A percentile compares a stretch with the other conserved stretches of the same genome.
These are phyloP conservation scores for Motacilla tschutschensis DNA, from an alignment of 2,113 vertebrate genomes.

Conservation along the genomic window DNA sequence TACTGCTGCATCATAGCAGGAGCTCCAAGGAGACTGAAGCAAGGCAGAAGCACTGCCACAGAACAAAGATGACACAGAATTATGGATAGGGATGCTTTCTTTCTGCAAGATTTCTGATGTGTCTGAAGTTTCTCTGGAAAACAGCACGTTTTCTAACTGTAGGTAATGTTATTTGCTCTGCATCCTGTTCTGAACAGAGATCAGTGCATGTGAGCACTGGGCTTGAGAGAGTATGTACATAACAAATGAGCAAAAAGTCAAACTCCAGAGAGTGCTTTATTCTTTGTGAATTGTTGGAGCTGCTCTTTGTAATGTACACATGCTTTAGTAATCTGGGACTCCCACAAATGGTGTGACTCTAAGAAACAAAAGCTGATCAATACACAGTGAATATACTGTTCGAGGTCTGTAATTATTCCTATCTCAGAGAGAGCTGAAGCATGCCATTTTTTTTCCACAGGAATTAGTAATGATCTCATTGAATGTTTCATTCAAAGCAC, in stretches of 20 bases:
- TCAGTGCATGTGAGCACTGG: neutral
- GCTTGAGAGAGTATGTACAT: fast-evolving
- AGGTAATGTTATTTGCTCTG: neutral
- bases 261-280: neutral
- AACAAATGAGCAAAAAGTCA: neutral
- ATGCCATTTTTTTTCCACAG: neutral
- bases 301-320: neutral
- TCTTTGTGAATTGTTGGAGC: neutral
- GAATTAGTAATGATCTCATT: neutral
- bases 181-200: neutral
- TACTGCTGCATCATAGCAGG: neutral
- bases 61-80: neutral
- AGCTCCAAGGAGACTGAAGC: neutral
- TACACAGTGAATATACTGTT: neutral
- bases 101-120: neutral
- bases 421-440: neutral
- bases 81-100: neutral
- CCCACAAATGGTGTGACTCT: fast-evolving
- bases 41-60: neutral
- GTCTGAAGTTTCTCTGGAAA: neutral
- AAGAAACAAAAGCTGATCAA: neutral
- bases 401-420: neutral
- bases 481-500: neutral
- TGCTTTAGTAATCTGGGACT: neutral
- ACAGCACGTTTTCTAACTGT: neutral